phyloP scores from a whole-genome alignment of 2,113 vertebrate species.

The Crotalus horridus region DNA sequence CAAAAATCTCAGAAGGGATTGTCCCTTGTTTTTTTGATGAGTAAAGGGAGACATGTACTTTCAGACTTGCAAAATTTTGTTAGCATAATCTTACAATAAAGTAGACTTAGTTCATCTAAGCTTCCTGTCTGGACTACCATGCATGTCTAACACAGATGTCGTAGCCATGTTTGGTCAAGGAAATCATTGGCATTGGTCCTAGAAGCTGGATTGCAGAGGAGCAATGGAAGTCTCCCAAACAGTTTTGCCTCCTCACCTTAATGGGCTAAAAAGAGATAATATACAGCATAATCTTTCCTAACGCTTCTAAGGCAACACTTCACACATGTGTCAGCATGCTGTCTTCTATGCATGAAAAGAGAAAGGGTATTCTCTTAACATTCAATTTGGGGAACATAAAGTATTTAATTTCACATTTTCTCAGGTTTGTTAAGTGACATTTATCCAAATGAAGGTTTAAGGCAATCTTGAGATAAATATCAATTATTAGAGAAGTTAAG shows the following conservation, averaged over 20 bases:
- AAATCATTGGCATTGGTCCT: too few relatives aligned
- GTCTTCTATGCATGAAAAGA: background rate
- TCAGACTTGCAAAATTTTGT: background rate
- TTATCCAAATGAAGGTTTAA: background rate
- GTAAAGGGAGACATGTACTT: background rate
- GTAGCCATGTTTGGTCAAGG: background rate
- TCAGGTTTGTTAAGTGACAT: background rate
- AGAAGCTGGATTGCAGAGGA: too few relatives aligned
- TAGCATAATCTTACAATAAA: background rate
- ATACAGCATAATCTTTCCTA: too few relatives aligned
- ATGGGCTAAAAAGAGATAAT: too few relatives aligned
- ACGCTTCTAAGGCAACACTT: too few relatives aligned
- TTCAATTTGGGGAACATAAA: background rate
- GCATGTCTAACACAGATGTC: background rate
- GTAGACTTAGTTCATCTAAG: background rate
- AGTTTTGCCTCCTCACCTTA: too few relatives aligned
- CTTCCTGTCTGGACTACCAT: background rate
- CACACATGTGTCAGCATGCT: background rate
- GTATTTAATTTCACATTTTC: background rate
- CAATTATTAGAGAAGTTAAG: background rate
- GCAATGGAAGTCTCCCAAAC: too few relatives aligned
- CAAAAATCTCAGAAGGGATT: background rate
- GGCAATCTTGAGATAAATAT: background rate
- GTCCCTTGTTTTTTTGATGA: background rate
- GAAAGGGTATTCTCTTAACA: background rate